phyloP scores from a whole-genome alignment of 92 coral and sea anemone genomes.

The Diadumene lineata region DNA sequence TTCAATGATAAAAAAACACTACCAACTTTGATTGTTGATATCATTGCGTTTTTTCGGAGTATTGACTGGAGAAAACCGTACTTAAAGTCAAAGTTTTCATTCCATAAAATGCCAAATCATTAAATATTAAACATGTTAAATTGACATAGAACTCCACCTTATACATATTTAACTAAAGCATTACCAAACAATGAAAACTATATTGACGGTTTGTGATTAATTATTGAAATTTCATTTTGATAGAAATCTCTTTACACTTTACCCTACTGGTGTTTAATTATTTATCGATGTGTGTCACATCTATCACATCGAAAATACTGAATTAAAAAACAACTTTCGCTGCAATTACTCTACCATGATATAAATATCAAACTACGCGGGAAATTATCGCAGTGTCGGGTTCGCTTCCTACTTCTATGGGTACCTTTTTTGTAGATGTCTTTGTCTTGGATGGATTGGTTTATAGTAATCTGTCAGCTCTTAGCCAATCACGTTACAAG shows the following conservation, averaged over 20 bases:
- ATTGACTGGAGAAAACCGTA: slow-evolving; percentile 21
- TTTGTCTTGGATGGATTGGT: slow-evolving; percentile 19
- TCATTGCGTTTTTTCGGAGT: slow-evolving; percentile 3
- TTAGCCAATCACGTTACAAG: slow-evolving; percentile 15
- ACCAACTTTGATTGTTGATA: slow-evolving; percentile 13
- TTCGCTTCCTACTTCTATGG: not conserved
- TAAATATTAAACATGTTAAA: slow-evolving; percentile 55
- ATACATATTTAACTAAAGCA: slow-evolving; percentile 68
- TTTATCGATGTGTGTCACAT: slow-evolving; percentile 45
- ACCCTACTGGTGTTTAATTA: slow-evolving; percentile 68
- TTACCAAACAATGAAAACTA: slow-evolving; percentile 82
- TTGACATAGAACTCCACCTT: slow-evolving; percentile 60
- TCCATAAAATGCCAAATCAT: slow-evolving; percentile 94
- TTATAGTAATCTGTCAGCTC: slow-evolving; percentile 5
- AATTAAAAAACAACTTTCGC: not conserved
- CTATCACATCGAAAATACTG: slow-evolving; percentile 2
- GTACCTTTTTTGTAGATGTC: not conserved
- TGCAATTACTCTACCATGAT: not conserved
- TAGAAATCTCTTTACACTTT: slow-evolving; percentile 90
- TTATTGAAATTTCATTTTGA: slow-evolving; percentile 94
- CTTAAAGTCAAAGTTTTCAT: slow-evolving; percentile 46
- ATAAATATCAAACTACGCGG: not conserved
- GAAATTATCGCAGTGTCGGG: not conserved
- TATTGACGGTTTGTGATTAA: slow-evolving; percentile 83
- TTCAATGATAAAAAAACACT: not conserved